These are phyloP conservation scores for Micropoecilia bifurca DNA, from an alignment of 2,797 vertebrate genomes.

Conservation along the genomic window DNA sequence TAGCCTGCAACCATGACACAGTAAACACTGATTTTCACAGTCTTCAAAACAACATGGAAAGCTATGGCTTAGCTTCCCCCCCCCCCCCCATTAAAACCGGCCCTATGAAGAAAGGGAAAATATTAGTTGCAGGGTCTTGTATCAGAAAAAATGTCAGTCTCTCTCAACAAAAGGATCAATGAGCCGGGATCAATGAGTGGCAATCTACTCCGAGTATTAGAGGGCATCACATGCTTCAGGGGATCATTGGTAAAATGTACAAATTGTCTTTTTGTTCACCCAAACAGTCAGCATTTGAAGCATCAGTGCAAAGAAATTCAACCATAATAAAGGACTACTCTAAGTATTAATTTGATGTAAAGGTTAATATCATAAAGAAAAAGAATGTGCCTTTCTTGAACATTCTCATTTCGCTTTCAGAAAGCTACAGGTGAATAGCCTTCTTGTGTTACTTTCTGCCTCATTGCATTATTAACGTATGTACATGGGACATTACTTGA, in stretches of 20 bases:
- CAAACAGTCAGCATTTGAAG: neutral
- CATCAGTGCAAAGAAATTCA: neutral
- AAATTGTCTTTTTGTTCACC: neutral
- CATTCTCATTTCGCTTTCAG: neutral
- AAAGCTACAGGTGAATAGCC: neutral
- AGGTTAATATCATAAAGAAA: neutral
- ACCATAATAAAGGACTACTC: neutral
- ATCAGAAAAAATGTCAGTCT: neutral
- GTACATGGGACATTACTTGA: neutral
- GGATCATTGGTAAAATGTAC: neutral
- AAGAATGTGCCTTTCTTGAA: neutral
- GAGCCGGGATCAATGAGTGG: neutral
- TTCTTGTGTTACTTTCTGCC: neutral
- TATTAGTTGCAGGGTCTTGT: neutral
- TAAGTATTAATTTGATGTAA: no score
- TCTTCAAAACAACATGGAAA: conserved; percentile 6
- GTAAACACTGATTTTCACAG: conserved; percentile 10
- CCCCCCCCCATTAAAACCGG: neutral
- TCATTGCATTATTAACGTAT: neutral
- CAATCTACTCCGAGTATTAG: neutral
- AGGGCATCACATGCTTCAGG: neutral
- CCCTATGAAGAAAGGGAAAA: neutral
- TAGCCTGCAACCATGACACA: neutral
- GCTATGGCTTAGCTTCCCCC: neutral
- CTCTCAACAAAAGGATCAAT: neutral